Percentiles rank a stretch among this genome's conserved stretches.
Evolutionary conservation across 2,113 vertebrate species (phyloP).

Genomic region (Elachura formosa): DNA sequence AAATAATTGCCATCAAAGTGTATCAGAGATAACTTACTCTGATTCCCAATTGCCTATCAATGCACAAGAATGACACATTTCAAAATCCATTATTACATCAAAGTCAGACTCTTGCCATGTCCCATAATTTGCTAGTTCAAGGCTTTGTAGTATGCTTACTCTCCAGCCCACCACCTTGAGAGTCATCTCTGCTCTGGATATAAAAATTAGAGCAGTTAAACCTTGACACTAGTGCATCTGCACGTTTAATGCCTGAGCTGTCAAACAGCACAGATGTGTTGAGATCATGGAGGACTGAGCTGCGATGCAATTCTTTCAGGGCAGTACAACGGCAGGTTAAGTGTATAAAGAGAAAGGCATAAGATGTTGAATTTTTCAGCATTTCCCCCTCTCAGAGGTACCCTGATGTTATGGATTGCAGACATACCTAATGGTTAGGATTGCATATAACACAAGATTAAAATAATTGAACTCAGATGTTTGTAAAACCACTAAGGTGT

Average conservation of each 20-base stretch:
- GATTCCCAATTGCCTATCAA: not conserved
- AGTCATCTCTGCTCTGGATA: not conserved
- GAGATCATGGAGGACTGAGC: not conserved
- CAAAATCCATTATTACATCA: not conserved
- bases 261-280: not conserved
- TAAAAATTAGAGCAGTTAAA: not conserved
- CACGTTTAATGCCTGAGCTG: not conserved
- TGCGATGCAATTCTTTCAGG: not conserved
- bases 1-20: not conserved
- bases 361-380: not conserved
- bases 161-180: not conserved
- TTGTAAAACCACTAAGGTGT: not conserved
- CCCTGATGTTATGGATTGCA: not conserved
- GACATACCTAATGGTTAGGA: not conserved
- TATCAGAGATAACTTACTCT: not conserved
- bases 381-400: not conserved
- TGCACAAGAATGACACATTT: not conserved
- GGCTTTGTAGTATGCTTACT: not conserved
- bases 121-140: not conserved
- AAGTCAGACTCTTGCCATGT: not conserved
- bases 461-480: not conserved
- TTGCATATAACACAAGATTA: not conserved
- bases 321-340: not conserved
- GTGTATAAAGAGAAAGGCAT: not conserved
- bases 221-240: not conserved